These are phyloP conservation scores for Platerodrilus igneus DNA, from an alignment of 2,888 invertebrate species.

Conservation along the genomic window DNA sequence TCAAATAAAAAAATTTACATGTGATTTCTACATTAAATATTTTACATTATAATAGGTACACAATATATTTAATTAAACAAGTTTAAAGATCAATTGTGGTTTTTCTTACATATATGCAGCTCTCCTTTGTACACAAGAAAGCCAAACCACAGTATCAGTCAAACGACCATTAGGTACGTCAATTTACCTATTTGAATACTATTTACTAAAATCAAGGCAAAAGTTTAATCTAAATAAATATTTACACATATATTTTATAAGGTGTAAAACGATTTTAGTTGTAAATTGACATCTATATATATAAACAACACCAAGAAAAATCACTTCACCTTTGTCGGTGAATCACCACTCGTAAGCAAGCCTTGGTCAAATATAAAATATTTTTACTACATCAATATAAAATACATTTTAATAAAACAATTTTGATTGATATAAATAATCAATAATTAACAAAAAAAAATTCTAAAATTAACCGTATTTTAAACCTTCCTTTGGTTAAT, in stretches of 20 bases:
- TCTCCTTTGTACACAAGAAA: constrained; percentile 26
- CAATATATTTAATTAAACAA: no score
- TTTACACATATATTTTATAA: constrained; percentile 32
- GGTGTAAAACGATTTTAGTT: constrained; percentile 13
- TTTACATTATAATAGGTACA: constrained; percentile 51
- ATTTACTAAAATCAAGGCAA: constrained; percentile 35
- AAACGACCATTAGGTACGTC: constrained; percentile 39
- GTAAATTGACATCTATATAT: constrained; percentile 39
- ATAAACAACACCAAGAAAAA: constrained; percentile 11
- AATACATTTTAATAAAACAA: no score
- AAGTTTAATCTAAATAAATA: constrained; percentile 40
- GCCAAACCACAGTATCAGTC: constrained; percentile 39
- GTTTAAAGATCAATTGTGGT: no score
- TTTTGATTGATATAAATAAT: no score
- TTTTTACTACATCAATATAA: no score
- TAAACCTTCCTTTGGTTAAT: constrained; percentile 6
- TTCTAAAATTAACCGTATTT: constrained; percentile 13
- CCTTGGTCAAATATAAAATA: neutral
- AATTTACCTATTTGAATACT: constrained; percentile 36
- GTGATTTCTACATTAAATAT: constrained; percentile 45
- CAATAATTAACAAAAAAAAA: no score
- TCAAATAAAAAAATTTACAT: constrained; percentile 50
- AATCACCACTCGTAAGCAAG: neutral
- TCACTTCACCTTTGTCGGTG: constrained; percentile 1
- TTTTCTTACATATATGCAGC: constrained; percentile 46